Base-by-base conservation (phyloP, 2,113 vertebrate species). In the Catagonus wagneri region DNA sequence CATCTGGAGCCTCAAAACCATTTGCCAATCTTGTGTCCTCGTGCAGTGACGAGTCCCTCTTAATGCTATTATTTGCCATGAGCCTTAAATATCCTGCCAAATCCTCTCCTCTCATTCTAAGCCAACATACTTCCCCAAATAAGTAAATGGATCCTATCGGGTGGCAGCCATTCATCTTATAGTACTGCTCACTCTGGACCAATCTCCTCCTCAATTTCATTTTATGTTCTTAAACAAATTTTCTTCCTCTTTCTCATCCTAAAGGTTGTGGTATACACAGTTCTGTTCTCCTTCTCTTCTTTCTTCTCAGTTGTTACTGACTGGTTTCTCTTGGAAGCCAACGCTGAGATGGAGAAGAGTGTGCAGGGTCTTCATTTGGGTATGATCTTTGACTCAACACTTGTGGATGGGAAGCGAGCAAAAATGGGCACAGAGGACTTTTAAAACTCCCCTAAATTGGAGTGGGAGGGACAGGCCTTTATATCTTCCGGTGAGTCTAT, bases 351-450 rank as follows among this genome's bases (percentile, higher is more conserved):
- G 8, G 60, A 79, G 15, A 10, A 52, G 4, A 83, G 2, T 32
- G 19, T 14, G 3, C 12, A 27, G 4, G 29, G 32, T 2, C 15
- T 75, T 63, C 58, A 11, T 2, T 2, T 6, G 3, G 7, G 1
- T 25, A 0, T 84, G 39, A 36, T 44, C 19, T 83, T 71, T 9
- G n/a, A 65, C 11, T 36, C 66, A 20, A 27, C 1, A 1, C 23
- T 7, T 6, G 2, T 2, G 17, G 15, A 39, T 17, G 9, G 19
- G 44, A 90, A 52, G 2, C 39, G 1, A 87, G 13, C 1, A 78
- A 2, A 74, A 34, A n/a, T 27, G n/a, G 44, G 23, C 36, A 71
- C 52, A 74, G 1, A 16, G 27, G 11, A 2, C 1, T 75, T 68
- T 81, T 12, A 66, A 68, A 72, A 58, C 3, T 19, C 39, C 4